Evolutionary conservation across 1,140 invertebrate genomes (phyloP), one percentile per base, ranked within the genome.

Genomic region (Caenorhabditis latens): DNA sequence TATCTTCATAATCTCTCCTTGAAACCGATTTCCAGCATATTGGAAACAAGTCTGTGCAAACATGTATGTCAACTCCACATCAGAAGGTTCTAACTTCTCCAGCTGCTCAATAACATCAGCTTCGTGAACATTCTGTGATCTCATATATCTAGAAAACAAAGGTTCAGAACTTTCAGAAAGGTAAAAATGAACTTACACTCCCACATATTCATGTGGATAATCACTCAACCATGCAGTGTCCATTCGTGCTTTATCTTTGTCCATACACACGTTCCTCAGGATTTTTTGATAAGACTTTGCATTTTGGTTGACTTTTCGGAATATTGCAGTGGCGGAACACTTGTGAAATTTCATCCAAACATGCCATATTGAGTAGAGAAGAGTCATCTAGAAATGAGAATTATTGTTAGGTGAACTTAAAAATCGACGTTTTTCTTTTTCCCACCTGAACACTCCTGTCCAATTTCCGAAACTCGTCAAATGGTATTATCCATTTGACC

Each of bases 21-120:
- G 65, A 46, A 71, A 71, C 46, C 65, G 65, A 16, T 71, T 71
- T 46, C 65, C 65, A 71, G 65, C 65, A 71, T 71, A 71, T 71
- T 71, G n/a, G 24, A 71, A 71, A n/a, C 65, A 71, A 19, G 24
- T 43, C 19, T 71, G 65, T 1, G 65, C 65, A 4, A 71, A 43
- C 65, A 71, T 71, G 8, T 43, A 71, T 8, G 65, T 71, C 16
- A 71, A 16, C 19, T 71, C 65, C 16, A 71, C 42, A 46, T 71
- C 65, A 7, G 65, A 16, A 7, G 65, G 65, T 5, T 43, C 16
- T 42, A 71, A 46, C 11, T 43, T 71, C 8, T 19, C 24, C 1
- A 71, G 16, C 2, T n/a, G 11, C 19, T 71, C 65, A 0, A 71
- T 46, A 43, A 71, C 19, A 2, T 71, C 65, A 5, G 4, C 14